These are phyloP conservation scores for Gnathochromis pfefferi DNA, from an alignment of 2,113 vertebrate genomes.

Conservation along the genomic window DNA sequence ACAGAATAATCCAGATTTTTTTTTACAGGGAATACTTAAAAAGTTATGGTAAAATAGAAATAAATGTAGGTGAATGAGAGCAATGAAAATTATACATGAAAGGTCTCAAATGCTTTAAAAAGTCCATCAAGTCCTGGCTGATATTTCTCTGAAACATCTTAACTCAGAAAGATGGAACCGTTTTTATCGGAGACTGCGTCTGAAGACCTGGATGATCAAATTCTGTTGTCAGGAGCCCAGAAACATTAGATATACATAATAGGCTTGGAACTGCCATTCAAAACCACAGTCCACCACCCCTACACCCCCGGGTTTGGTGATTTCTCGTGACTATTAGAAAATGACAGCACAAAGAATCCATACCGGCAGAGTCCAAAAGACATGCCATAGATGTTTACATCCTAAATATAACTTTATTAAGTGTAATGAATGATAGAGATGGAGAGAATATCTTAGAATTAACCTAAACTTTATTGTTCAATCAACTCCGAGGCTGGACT, in stretches of 20 bases:
- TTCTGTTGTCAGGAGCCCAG: constrained; percentile 63
- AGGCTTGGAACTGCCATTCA: neutral
- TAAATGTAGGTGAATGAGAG: neutral
- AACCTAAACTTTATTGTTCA: constrained; percentile 4
- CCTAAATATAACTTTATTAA: constrained; percentile 1
- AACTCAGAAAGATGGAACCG: neutral
- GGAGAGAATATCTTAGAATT: neutral
- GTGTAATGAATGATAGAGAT: neutral
- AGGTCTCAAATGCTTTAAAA: neutral
- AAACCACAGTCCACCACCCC: neutral
- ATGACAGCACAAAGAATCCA: neutral
- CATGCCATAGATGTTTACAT: constrained; percentile 25
- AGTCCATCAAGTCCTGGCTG: neutral
- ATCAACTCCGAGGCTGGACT: neutral
- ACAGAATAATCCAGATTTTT: neutral
- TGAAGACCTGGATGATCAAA: constrained; percentile 26
- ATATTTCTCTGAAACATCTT: neutral
- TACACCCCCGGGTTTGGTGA: neutral
- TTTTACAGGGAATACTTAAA: neutral
- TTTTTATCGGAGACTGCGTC: neutral
- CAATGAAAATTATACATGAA: neutral
- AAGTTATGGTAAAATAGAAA: neutral
- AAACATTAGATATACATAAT: neutral
- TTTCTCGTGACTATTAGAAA: neutral
- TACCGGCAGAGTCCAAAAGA: neutral